Percentiles rank a stretch among this genome's conserved stretches.
Evolutionary conservation across 64 coral and sea anemone genomes (phyloP).

Genomic region (Pocillopora damicornis): DNA sequence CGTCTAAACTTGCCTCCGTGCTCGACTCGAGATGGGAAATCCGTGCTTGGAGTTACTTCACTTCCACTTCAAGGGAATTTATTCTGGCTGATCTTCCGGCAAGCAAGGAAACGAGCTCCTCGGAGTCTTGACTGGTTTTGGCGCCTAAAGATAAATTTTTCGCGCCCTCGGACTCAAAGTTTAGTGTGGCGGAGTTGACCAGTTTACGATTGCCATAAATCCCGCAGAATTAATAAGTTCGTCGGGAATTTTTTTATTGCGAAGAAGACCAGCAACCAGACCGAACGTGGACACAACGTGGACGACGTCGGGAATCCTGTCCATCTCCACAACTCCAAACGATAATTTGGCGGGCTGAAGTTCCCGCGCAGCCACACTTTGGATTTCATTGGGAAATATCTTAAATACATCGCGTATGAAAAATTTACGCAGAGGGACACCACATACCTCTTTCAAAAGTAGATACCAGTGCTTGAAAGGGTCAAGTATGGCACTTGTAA

Average conservation of each 20-base stretch:
- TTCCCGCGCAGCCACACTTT: conserved; percentile 9
- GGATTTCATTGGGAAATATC: conserved; percentile 36
- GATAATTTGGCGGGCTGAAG: conserved; percentile 32
- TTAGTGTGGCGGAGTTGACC: not conserved
- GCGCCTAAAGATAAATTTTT: not conserved
- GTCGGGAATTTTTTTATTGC: conserved; percentile 1
- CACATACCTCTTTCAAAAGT: conserved; percentile 35
- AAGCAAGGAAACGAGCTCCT: not conserved
- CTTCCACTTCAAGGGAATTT: not conserved
- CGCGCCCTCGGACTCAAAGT: not conserved
- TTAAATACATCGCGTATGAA: conserved; percentile 17
- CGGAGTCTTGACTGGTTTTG: not conserved
- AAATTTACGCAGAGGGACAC: not conserved
- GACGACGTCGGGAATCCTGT: not conserved
- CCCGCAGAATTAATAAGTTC: not conserved
- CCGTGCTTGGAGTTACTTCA: not conserved
- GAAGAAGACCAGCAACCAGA: conserved; percentile 13
- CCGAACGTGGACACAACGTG: conserved; percentile 24
- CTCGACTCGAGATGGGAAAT: not conserved
- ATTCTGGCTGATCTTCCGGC: not conserved
- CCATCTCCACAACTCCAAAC: not conserved
- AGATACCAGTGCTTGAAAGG: conserved; percentile 39
- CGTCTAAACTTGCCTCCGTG: too few species aligned
- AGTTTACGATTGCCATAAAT: not conserved
- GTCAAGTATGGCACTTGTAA: conserved; percentile 29